Conservation (phyloP, 2,113 vertebrate genomes). For the Hippolais icterina region DNA sequence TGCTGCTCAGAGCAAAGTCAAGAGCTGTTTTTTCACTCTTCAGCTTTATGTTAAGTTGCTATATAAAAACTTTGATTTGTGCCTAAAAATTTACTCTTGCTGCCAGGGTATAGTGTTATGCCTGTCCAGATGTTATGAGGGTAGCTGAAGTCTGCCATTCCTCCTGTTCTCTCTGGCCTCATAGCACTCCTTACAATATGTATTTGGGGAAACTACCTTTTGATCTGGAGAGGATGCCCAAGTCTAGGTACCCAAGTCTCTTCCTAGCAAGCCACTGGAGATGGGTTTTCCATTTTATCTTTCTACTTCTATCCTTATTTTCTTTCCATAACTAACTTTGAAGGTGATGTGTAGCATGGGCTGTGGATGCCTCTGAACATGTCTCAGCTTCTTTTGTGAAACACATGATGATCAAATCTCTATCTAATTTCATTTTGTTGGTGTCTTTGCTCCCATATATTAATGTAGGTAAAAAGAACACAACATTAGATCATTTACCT, state of each 20-base stretch:
- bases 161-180: neutral
- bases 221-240: neutral
- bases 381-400: neutral
- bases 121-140: neutral
- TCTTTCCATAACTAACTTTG: neutral
- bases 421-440: neutral
- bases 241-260: fast-evolving
- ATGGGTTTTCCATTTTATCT: neutral
- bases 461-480: neutral
- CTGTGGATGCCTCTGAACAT: neutral
- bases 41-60: neutral
- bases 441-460: neutral
- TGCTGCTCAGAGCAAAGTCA: neutral
- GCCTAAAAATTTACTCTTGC: neutral
- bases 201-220: neutral
- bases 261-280: neutral
- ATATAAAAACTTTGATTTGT: neutral
- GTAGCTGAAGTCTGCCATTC: neutral
- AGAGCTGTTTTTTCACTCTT: neutral
- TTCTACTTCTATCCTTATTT: neutral
- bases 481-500: neutral
- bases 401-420: neutral
- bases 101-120: neutral
- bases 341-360: neutral
- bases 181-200: neutral